Conservation (phyloP, 2,797 vertebrate species). For the Gallirallus australis region DNA sequence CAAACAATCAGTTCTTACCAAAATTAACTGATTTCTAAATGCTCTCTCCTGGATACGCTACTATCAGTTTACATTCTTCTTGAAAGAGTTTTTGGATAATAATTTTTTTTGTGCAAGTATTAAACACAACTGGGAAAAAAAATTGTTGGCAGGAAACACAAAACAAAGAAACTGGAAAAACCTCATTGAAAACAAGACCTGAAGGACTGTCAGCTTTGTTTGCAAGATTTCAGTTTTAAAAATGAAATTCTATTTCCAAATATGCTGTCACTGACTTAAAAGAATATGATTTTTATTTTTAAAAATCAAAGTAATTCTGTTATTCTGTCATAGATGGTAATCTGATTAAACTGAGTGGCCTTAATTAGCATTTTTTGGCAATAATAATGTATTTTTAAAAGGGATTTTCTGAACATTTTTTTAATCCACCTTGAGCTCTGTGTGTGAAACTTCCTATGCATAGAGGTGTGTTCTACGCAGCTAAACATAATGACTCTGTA, state of each 20-base stretch:
- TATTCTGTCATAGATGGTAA: background rate
- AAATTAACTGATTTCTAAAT: background rate
- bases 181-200: background rate
- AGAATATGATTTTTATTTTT: background rate
- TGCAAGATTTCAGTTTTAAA: background rate
- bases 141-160: background rate
- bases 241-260: background rate
- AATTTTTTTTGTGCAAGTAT: background rate
- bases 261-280: background rate
- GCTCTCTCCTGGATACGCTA: background rate
- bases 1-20: background rate
- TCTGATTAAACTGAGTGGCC: background rate
- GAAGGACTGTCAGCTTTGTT: background rate
- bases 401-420: background rate
- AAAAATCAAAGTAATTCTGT: background rate
- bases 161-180: background rate
- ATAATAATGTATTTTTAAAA: background rate
- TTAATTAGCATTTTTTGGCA: background rate
- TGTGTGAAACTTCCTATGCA: background rate
- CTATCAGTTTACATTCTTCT: background rate
- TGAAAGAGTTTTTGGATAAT: background rate
- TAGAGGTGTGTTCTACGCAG: background rate
- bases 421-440: rapidly evolving
- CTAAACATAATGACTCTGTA: background rate
- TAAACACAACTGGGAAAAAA: background rate